Evolutionary conservation across 2,888 invertebrate species (phyloP), one percentile per base, ranked within the genome.

Genomic region (Cerastoderma edule): DNA sequence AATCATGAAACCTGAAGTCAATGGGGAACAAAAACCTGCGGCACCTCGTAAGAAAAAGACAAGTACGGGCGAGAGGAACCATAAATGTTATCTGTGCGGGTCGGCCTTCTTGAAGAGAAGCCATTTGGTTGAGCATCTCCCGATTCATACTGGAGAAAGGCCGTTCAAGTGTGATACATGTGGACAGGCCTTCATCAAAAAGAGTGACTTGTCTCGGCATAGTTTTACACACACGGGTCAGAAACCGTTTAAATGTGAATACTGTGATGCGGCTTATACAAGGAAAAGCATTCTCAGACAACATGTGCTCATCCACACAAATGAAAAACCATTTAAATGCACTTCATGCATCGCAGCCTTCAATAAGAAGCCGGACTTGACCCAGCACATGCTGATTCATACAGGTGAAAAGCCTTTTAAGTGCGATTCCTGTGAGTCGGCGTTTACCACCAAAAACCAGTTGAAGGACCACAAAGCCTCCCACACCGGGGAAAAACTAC

Each of bases 71-170:
- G 60, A 60, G 39, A 19, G 60, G 16, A 60, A 60, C 60, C 60
- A 60, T 33, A 60, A 60, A 60, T 60, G 60, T 60, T 60, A 60
- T 22, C 27, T 60, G 10, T 60, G 60, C n/a, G 60, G 60, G 8
- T 35, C 60, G 22, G 60, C 60, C 8, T 60, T 60, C 19, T 39
- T 60, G 60, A 60, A 60, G 39, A n/a, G 60, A 16, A 33, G 33
- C 10, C 60, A 60, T 60, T 39, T 60, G 3, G 60, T 60, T 39
- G 60, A 60, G 13, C 60, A 60, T 60, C 22, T 60, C 8, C 60
- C 60, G 24, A 60, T 60, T 24, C 60, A 60, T 24, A 60, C 60
- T 1, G 60, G 60, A 13, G 60, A 39, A 60, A 35, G 60, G 8
- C 60, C 60, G 16, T 60, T 60, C 39, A 60, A 60, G 39, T 60